Base-by-base conservation (phyloP, 2,888 invertebrate genomes). In the Halictus ligatus region DNA sequence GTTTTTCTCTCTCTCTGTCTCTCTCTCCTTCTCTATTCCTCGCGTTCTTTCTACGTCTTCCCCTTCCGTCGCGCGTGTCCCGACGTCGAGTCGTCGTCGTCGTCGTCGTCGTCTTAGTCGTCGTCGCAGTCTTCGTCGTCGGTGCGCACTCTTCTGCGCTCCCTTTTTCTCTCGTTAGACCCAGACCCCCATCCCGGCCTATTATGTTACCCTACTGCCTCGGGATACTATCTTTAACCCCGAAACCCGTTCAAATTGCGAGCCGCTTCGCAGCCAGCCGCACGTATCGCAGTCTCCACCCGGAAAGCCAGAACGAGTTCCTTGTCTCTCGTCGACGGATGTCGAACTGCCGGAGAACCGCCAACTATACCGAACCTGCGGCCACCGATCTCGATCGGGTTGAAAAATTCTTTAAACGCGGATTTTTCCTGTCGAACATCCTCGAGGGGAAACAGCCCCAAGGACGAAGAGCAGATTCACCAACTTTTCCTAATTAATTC, bases 141-240 rank as follows among this genome's bases (percentile, higher is more conserved):
- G 35, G 15, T 18, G 67, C 40, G 75, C 78, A 88, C 91, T 89
- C 88, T 75, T 89, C 87, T 90, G 88, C 88, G 90, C 83, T 86
- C 89, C 89, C 89, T 90, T 78, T 85, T 76, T 89, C 87, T 91
- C 89, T 92, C 90, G 87, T 90, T 90, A 90, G 88, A 87, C 89
- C 90, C 90, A 90, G 87, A 83, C 89, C 85, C 88, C 89, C 82
- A 86, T 88, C 89, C 87, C 88, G 89, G 90, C 91, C 89, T 92
- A 92, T 92, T 93, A 91, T 91, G 91, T 92, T 92, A 93, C 92
- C 92, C 92, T 89, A 93, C 90, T 92, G 89, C 91, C 91, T 90
- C 87, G 78, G 88, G 91, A 90, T 90, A 89, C 92, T 92, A 92
- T 93, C 92, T 92, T 91, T 92, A 93, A 92, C 92, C 91, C 91